A percentile compares a stretch with the other conserved stretches of the same genome.
Evolutionary conservation across 2,888 invertebrate species (phyloP).

Genomic region (Sclerodermus sp.): DNA sequence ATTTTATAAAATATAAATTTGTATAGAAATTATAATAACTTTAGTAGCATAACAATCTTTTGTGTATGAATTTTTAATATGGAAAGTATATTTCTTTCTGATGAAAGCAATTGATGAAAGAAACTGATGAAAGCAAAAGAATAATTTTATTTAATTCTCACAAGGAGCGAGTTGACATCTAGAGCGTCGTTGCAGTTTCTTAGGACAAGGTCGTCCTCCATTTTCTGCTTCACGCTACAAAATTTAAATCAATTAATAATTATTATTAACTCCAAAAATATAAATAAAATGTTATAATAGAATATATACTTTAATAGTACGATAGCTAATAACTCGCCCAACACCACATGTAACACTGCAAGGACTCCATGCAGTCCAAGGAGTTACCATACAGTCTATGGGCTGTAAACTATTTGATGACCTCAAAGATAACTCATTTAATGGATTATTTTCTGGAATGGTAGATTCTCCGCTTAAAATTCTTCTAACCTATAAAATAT

Average conservation of each 20-base stretch:
- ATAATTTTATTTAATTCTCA: too few species aligned
- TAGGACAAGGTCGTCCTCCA: constrained; percentile 69
- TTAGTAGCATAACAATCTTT: not conserved
- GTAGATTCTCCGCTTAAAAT: too few species aligned
- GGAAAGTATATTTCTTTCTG: too few species aligned
- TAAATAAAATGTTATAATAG: not conserved
- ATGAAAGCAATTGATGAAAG: too few species aligned
- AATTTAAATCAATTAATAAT: not conserved
- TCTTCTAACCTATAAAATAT: too few species aligned
- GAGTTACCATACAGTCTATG: constrained; percentile 72
- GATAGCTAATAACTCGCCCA: constrained; percentile 68
- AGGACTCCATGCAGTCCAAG: constrained; percentile 82
- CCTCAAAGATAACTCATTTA: too few species aligned
- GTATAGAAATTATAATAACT: not conserved
- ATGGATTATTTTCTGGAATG: too few species aligned
- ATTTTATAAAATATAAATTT: too few species aligned
- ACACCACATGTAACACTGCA: constrained; percentile 81
- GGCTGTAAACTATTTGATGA: too few species aligned
- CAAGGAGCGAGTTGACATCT: constrained; percentile 60
- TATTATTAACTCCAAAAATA: not conserved
- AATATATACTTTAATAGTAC: constrained; percentile 64
- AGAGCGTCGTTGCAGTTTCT: constrained; percentile 63
- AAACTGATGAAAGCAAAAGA: too few species aligned
- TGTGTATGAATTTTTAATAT: too few species aligned
- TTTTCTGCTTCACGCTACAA: constrained; percentile 63